Conservation (phyloP, 2,888 invertebrate species). For the Norana najaformis region DNA sequence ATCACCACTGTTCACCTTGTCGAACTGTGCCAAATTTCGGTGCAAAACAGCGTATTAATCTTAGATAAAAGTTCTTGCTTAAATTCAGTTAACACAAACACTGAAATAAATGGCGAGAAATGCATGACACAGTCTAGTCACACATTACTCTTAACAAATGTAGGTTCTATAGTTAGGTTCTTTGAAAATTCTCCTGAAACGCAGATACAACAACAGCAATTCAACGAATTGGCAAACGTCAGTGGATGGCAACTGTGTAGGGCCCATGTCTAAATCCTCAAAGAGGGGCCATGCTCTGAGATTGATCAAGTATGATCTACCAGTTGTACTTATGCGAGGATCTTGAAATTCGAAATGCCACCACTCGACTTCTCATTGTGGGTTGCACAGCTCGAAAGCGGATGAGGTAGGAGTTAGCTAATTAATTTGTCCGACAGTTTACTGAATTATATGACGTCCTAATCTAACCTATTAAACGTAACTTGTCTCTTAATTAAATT, state of each 20-base stretch:
- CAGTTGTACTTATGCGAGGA: too few relatives aligned
- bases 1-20: not conserved
- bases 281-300: not conserved
- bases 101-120: not conserved
- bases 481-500: not conserved
- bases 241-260: not conserved
- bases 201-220: too few relatives aligned
- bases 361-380: not conserved
- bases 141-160: not conserved
- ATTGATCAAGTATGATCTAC: too few relatives aligned
- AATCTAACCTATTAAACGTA: not conserved
- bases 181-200: too few relatives aligned
- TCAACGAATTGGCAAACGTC: too few relatives aligned
- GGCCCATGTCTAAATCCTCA: not conserved
- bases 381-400: not conserved
- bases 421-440: not conserved
- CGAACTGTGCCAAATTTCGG: not conserved
- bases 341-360: not conserved
- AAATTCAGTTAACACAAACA: not conserved
- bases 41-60: not conserved
- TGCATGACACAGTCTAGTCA: not conserved
- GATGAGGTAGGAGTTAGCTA: too few relatives aligned
- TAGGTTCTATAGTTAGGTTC: not conserved
- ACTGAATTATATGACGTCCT: not conserved
- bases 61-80: not conserved